These are phyloP conservation scores for Athalia circularis DNA, from an alignment of 2,888 invertebrate genomes.

Conservation along the genomic window DNA sequence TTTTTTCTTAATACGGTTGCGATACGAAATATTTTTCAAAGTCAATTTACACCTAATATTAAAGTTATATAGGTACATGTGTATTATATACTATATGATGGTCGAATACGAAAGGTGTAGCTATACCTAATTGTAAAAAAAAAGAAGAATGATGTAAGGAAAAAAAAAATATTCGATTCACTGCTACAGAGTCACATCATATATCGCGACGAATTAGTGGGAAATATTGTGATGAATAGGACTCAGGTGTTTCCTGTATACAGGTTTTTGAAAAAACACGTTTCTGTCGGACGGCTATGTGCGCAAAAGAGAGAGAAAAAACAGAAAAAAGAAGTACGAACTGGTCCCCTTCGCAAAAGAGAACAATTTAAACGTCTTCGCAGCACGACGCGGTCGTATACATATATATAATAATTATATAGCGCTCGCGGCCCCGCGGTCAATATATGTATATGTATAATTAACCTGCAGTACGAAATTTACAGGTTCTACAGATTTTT, in stretches of 20 bases:
- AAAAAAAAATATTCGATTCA: conserved; percentile 33
- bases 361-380: conserved; percentile 39
- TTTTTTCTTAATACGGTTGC: no score
- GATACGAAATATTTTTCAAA: not conserved
- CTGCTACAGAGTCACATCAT: not conserved
- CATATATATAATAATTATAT: not conserved
- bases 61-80: not conserved
- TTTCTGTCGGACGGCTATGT: conserved; percentile 48
- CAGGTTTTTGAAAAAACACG: conserved; percentile 51
- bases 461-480: no score
- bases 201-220: conserved; percentile 47
- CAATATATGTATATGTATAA: no score
- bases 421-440: no score
- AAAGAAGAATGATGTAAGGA: not conserved
- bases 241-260: conserved; percentile 48
- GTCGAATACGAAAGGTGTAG: conserved; percentile 33
- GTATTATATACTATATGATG: conserved; percentile 18
- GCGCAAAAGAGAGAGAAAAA: conserved; percentile 15
- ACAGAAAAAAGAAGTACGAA: conserved; percentile 44
- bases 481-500: no score
- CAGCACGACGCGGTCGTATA: conserved; percentile 22
- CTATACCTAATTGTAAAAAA: conserved; percentile 8
- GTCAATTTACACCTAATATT: conserved; percentile 6
- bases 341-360: conserved; percentile 47
- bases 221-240: conserved; percentile 54